phyloP scores from a whole-genome alignment of 2,888 invertebrate species.

The Meiosimyza decipiens region DNA sequence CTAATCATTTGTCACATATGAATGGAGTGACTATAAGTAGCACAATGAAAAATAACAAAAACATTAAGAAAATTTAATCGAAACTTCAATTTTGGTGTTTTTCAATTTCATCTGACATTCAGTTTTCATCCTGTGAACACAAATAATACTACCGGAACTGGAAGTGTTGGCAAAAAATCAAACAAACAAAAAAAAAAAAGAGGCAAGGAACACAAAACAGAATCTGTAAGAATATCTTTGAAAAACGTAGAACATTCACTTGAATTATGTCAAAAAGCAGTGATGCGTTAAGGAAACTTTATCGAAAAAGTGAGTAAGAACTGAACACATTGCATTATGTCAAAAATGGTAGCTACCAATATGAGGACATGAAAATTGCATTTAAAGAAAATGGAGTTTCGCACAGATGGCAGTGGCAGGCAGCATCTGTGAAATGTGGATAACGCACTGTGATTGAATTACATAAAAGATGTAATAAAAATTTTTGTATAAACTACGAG shows the following conservation, averaged over 20 bases:
- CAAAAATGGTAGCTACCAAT: conserved; percentile 2
- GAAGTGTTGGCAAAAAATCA: not conserved
- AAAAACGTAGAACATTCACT: conserved; percentile 21
- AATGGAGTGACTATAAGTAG: too few species aligned
- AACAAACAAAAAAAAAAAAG: not conserved
- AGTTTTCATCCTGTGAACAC: not conserved
- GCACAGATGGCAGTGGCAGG: too few species aligned
- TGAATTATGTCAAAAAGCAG: conserved; percentile 24
- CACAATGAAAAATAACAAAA: too few species aligned
- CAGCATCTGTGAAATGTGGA: too few species aligned
- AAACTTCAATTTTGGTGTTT: too few species aligned
- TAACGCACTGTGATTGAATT: too few species aligned
- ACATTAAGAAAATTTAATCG: too few species aligned
- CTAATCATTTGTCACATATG: too few species aligned
- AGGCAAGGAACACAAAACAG: not conserved
- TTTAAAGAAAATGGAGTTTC: not conserved
- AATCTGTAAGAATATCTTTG: not conserved
- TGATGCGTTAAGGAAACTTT: conserved; percentile 29
- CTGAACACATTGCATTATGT: conserved; percentile 23
- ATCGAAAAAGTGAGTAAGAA: conserved; percentile 16
- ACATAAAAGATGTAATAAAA: too few species aligned
- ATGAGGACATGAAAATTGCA: conserved; percentile 18
- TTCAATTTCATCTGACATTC: too few species aligned
- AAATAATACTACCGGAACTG: not conserved
- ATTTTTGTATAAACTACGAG: too few species aligned